phyloP scores from a whole-genome alignment of 1,140 invertebrate genomes.

The Heliconius himera region DNA sequence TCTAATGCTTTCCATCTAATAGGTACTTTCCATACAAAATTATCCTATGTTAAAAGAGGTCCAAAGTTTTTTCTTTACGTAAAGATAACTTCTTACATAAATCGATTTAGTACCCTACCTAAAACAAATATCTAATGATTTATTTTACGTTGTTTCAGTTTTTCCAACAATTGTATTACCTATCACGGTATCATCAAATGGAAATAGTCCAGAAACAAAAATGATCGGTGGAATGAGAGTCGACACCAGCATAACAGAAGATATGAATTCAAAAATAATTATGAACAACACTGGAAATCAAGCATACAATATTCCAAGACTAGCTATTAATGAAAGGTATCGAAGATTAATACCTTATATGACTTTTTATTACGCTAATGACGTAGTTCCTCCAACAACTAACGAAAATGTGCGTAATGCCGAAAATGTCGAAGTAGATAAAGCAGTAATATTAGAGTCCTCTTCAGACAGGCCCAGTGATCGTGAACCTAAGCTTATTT shows the following conservation, averaged over 20 bases:
- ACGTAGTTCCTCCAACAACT: constrained; percentile 74
- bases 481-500: constrained; percentile 61
- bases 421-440: constrained; percentile 70
- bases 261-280: constrained; percentile 21
- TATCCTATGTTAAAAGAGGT: too few relatives aligned
- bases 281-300: constrained; percentile 6
- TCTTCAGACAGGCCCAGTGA: constrained; percentile 49
- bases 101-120: too few relatives aligned
- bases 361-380: constrained; percentile 88
- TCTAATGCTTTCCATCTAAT: too few relatives aligned
- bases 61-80: too few relatives aligned
- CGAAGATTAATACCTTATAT: constrained; percentile 90
- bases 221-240: constrained; percentile 68
- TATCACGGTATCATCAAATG: constrained; percentile 77
- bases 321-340: constrained; percentile 84
- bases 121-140: constrained; percentile 13
- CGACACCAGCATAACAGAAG: constrained; percentile 45
- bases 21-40: too few relatives aligned
- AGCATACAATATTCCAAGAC: constrained; percentile 45
- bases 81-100: too few relatives aligned
- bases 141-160: constrained; percentile 67
- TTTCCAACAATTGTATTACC: constrained; percentile 59
- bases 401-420: constrained; percentile 39
- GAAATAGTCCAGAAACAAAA: constrained; percentile 78
- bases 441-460: constrained; percentile 68